Conservation (phyloP, 2,113 vertebrate species). For the Labeo catla region DNA sequence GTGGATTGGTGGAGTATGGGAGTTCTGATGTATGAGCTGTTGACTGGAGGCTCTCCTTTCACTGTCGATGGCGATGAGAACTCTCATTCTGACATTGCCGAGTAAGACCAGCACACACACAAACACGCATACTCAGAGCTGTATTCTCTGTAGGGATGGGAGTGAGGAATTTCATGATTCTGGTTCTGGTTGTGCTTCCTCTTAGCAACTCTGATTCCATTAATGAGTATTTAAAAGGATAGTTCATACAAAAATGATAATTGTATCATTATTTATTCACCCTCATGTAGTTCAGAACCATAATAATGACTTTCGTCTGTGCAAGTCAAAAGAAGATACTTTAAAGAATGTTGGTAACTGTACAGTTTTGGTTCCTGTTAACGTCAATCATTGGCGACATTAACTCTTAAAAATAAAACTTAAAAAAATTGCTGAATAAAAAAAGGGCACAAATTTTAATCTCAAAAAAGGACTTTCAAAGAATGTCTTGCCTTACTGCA, state of each 20-base stretch:
- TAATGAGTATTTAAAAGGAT: not conserved
- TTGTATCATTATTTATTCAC: not conserved
- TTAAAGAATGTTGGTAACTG: not conserved
- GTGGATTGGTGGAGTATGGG: conserved; percentile 99
- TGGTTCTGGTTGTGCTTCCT: not conserved
- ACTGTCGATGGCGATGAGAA: conserved; percentile 97
- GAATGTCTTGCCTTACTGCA: too few species aligned
- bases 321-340: not conserved
- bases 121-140: not conserved
- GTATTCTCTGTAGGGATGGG: not conserved
- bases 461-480: too few species aligned
- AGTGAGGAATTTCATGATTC: too few species aligned
- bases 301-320: too few species aligned
- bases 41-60: conserved; percentile 97
- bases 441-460: too few species aligned
- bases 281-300: not conserved
- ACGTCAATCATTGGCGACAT: not conserved
- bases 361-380: not conserved
- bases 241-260: not conserved
- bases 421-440: too few species aligned
- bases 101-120: conserved; percentile 73
- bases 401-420: too few species aligned
- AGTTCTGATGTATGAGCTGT: conserved; percentile 95
- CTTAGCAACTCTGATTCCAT: not conserved
- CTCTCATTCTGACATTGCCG: conserved; percentile 95